phyloP scores from a whole-genome alignment of 2,113 vertebrate genomes.

The Emydocephalus ijimae region DNA sequence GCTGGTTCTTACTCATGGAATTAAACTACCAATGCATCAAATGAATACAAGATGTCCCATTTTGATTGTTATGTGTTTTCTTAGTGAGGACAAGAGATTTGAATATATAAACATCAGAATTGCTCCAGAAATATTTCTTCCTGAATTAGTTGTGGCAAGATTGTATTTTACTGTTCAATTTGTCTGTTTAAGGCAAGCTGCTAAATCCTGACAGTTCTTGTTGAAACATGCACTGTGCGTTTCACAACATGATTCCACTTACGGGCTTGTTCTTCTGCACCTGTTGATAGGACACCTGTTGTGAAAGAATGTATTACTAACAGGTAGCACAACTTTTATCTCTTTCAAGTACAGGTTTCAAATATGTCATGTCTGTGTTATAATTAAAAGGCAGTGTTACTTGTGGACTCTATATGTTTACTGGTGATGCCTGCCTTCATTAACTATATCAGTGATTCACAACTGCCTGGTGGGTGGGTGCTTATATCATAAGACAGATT shows the following conservation, averaged over 20 bases:
- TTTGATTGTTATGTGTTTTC: background rate
- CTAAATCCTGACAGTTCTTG: constrained; percentile 49
- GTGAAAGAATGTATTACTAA: constrained; percentile 6
- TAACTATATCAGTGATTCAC: background rate
- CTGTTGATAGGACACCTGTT: constrained; percentile 47
- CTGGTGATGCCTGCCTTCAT: background rate
- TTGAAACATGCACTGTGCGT: constrained; percentile 40
- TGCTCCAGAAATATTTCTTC: constrained; percentile 43
- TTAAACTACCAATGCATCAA: background rate
- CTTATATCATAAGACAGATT: background rate
- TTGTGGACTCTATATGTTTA: background rate
- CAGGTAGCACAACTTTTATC: constrained; percentile 3
- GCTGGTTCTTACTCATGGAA: background rate
- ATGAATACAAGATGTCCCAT: background rate
- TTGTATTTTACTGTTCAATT: constrained; percentile 43
- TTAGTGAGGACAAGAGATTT: background rate
- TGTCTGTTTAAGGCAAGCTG: constrained; percentile 37
- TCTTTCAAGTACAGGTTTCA: background rate
- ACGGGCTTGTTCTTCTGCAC: constrained; percentile 51
- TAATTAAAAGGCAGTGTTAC: background rate
- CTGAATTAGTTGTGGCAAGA: constrained; percentile 39
- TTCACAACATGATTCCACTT: constrained; percentile 36
- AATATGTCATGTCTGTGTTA: background rate
- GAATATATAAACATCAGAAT: background rate
- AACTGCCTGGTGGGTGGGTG: background rate